phyloP scores from a whole-genome alignment of 1,140 invertebrate species.

The Zelostemma sp. region DNA sequence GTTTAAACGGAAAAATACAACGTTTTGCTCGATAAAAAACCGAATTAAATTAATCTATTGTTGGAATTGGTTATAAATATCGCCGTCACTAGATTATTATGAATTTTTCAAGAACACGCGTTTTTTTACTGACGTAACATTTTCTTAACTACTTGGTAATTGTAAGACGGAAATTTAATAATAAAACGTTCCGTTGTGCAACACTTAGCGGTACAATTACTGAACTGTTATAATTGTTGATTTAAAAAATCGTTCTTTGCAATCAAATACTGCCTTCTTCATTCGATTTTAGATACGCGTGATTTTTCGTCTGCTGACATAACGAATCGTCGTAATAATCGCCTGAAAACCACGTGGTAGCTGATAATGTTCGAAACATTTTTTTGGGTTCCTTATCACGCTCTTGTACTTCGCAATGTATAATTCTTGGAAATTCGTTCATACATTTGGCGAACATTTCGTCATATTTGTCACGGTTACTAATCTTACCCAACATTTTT shows the following conservation, averaged over 20 bases:
- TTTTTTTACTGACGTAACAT: background rate
- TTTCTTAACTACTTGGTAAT: background rate
- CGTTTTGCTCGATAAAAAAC: no score
- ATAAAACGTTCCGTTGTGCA: background rate
- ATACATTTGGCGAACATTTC: no score
- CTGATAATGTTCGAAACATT: no score
- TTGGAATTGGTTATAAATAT: background rate
- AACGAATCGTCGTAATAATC: no score
- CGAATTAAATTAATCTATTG: background rate
- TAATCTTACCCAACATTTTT: no score
- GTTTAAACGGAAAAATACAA: no score
- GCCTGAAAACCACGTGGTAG: no score
- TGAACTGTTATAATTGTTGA: background rate
- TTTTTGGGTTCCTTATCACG: no score
- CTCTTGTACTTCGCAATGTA: no score
- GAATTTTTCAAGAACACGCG: background rate
- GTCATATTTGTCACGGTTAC: no score
- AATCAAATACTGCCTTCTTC: conserved; percentile 20
- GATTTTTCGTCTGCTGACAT: conserved; percentile 23
- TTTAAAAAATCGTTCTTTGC: conserved; percentile 13
- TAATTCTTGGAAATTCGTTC: no score
- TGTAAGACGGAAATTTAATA: background rate
- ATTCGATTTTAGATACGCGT: background rate
- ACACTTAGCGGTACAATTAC: background rate
- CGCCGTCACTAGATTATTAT: background rate